Evolutionary conservation across 23 tunicate species (phyloP).

Genomic region (Ascidia mentula): DNA sequence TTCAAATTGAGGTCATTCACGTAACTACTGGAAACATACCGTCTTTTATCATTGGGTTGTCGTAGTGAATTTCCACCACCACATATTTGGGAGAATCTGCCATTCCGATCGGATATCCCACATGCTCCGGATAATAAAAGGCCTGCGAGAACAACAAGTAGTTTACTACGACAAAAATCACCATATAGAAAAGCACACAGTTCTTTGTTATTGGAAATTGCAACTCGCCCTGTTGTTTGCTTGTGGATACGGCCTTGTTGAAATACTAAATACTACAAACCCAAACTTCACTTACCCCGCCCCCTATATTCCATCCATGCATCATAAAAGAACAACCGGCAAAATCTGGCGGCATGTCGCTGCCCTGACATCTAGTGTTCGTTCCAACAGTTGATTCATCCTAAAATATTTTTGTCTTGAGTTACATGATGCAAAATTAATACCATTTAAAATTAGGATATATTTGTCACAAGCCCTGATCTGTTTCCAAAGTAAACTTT

Average conservation of each 20-base stretch:
- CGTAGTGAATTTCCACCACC: conserved; percentile 43
- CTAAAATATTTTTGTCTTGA: too few relatives aligned
- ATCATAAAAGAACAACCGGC: not conserved
- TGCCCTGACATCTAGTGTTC: not conserved
- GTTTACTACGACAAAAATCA: not conserved
- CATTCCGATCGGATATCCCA: conserved; percentile 35
- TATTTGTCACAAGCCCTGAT: too few relatives aligned
- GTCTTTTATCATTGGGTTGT: conserved; percentile 15
- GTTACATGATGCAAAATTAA: not conserved
- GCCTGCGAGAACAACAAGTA: not conserved
- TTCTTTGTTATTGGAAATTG: too few relatives aligned
- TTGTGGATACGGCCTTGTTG: too few relatives aligned
- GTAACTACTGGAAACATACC: conserved; percentile 7
- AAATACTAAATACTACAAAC: not conserved
- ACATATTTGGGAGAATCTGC: conserved; percentile 17
- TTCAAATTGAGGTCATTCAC: too few relatives aligned
- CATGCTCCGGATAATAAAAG: conserved; percentile 15
- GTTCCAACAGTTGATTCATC: not conserved
- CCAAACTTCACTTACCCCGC: not conserved
- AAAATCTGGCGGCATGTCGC: not conserved
- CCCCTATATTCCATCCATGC: not conserved
- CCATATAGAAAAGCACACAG: too few relatives aligned
- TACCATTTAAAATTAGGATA: too few relatives aligned
- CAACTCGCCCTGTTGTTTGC: too few relatives aligned
- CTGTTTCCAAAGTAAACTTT: too few relatives aligned